Conservation (phyloP, 2,888 invertebrate species). For the Parelbella ahira region DNA sequence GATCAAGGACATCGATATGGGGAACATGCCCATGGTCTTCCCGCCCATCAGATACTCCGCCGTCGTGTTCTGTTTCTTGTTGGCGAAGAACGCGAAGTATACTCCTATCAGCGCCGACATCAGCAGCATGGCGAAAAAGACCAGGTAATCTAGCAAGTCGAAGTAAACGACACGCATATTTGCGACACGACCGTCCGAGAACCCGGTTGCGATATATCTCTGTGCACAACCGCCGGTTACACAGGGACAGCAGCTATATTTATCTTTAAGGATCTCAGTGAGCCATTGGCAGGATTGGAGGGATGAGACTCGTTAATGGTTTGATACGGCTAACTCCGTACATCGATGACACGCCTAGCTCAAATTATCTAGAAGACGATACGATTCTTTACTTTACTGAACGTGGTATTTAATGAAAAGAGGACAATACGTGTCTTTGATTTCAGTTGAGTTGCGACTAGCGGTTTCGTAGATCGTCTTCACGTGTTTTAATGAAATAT, state of each 20-base stretch:
- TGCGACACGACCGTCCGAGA: constrained; percentile 17
- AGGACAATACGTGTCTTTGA: too few relatives aligned
- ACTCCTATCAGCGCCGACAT: constrained; percentile 84
- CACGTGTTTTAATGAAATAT: too few relatives aligned
- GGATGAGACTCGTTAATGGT: constrained; percentile 30
- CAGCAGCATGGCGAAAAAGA: constrained; percentile 83
- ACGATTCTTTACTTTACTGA: too few relatives aligned
- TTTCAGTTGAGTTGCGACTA: too few relatives aligned
- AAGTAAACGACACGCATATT: constrained; percentile 69
- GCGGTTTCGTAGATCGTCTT: too few relatives aligned
- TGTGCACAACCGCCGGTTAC: too few relatives aligned
- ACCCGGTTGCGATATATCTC: too few relatives aligned
- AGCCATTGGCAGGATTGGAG: constrained; percentile 30
- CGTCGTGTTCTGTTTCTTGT: constrained; percentile 84
- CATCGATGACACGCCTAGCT: too few relatives aligned
- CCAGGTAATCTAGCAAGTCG: constrained; percentile 83
- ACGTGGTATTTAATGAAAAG: too few relatives aligned
- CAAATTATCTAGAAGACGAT: too few relatives aligned
- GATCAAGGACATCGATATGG: constrained; percentile 88
- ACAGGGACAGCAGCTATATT: constrained; percentile 33
- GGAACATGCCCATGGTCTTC: constrained; percentile 88
- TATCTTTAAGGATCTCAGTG: constrained; percentile 32
- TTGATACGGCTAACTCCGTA: too few relatives aligned
- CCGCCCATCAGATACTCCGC: constrained; percentile 87
- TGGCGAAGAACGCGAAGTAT: constrained; percentile 86